phyloP scores from a whole-genome alignment of 2,797 vertebrate species.

The Gallinago nigripennis region DNA sequence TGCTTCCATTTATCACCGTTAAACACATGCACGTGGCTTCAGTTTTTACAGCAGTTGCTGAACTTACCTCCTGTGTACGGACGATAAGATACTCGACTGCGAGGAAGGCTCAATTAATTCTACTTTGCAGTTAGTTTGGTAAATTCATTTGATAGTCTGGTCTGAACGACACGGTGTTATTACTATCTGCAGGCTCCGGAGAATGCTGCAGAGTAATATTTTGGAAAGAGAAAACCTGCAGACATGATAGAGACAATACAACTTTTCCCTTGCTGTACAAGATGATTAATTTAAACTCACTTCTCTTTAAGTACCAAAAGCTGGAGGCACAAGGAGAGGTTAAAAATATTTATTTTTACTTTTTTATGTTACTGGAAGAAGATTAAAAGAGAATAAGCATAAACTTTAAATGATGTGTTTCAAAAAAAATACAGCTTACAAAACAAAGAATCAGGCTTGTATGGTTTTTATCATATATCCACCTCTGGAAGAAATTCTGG shows the following conservation, averaged over 20 bases:
- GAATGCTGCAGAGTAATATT: neutral
- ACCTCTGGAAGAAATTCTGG: neutral
- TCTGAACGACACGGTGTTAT: neutral
- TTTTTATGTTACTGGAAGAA: neutral
- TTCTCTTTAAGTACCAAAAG: neutral
- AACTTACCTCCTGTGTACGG: neutral
- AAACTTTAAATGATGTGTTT: neutral
- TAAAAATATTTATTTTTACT: neutral
- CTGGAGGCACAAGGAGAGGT: neutral
- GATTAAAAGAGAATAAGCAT: neutral
- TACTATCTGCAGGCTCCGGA: conserved; percentile 24
- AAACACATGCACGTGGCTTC: neutral
- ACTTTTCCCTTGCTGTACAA: neutral
- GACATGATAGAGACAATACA: neutral
- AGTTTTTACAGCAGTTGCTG: neutral
- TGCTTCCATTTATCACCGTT: conserved; percentile 17
- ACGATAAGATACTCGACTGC: conserved; percentile 8
- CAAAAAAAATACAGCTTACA: neutral
- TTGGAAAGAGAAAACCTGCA: conserved; percentile 3
- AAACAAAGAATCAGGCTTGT: neutral
- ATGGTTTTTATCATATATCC: neutral
- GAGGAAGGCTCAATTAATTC: conserved; percentile 45
- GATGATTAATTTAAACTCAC: conserved; percentile 1
- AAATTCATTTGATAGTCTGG: conserved; percentile 15
- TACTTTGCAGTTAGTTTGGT: conserved; percentile 1